Conservation (phyloP, 2,797 vertebrate genomes). For the Benthosema pterotum region DNA sequence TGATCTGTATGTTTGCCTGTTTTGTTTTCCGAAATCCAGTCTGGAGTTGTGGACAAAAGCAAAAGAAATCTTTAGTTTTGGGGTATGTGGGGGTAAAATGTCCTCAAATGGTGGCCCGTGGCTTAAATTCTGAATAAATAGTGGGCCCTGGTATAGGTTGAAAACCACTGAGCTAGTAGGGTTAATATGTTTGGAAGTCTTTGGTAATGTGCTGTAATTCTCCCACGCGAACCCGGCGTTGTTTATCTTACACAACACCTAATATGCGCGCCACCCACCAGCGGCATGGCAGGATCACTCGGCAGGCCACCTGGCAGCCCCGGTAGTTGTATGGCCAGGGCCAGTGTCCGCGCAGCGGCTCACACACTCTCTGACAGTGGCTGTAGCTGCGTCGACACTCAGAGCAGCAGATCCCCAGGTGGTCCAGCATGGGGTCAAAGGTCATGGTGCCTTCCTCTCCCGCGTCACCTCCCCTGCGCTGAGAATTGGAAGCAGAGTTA, state of each 20-base stretch:
- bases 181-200: conserved; percentile 33
- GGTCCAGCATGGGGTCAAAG: conserved; percentile 94
- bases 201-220: conserved; percentile 14
- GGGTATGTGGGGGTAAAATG: no score
- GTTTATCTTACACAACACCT: conserved; percentile 82
- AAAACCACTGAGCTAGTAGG: no score
- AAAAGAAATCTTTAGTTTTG: no score
- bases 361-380: conserved; percentile 91
- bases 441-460: conserved; percentile 83
- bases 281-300: conserved; percentile 93
- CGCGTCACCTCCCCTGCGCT: conserved; percentile 80
- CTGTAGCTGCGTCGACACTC: conserved; percentile 91
- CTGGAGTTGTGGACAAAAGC: no score
- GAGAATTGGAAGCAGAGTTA: conserved; percentile 45
- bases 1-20: no score
- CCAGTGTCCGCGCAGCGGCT: conserved; percentile 87
- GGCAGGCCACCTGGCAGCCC: conserved; percentile 89
- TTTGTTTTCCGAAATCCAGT: no score
- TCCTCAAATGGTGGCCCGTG: no score
- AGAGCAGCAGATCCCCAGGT: conserved; percentile 91
- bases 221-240: conserved; percentile 9
- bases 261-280: conserved; percentile 96
- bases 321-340: conserved; percentile 92
- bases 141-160: no score
- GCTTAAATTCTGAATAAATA: no score